Evolutionary conservation across 2,113 vertebrate species (phyloP).

Genomic region (Tringa solitaria): DNA sequence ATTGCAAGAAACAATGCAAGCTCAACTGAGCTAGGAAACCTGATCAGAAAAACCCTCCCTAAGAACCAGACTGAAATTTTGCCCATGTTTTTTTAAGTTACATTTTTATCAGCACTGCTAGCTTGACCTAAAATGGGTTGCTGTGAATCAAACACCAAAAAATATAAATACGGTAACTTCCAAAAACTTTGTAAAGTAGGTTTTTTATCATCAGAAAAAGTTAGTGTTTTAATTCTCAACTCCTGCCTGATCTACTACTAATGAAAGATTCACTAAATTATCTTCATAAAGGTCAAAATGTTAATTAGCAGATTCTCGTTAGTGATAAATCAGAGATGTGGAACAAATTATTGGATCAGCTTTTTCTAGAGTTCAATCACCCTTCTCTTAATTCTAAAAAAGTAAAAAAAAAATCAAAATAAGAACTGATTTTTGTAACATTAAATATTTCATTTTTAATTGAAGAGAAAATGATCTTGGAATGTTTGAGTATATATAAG

Average conservation of each 20-base stretch:
- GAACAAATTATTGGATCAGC: conserved; percentile 47
- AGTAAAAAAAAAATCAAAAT: background rate
- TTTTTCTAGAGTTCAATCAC: conserved; percentile 32
- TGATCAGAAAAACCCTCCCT: background rate
- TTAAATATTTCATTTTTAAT: background rate
- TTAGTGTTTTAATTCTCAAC: background rate
- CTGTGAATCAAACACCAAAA: background rate
- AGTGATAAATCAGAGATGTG: conserved; percentile 50
- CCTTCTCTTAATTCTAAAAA: conserved; percentile 14
- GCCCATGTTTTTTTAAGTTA: background rate
- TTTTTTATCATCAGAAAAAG: background rate
- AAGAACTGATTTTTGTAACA: background rate
- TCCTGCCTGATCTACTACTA: conserved; percentile 45
- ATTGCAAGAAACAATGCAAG: background rate
- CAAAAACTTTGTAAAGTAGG: background rate
- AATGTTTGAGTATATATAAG: background rate
- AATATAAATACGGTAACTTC: background rate
- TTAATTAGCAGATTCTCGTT: conserved; percentile 66
- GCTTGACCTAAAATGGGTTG: background rate
- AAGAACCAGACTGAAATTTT: background rate
- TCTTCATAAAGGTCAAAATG: conserved; percentile 69
- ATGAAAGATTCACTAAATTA: conserved; percentile 65
- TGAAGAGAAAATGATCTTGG: background rate
- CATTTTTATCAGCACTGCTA: background rate
- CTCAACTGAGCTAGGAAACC: background rate